Base-by-base conservation (phyloP, 2,113 vertebrate genomes). In the Crotalus horridus region DNA sequence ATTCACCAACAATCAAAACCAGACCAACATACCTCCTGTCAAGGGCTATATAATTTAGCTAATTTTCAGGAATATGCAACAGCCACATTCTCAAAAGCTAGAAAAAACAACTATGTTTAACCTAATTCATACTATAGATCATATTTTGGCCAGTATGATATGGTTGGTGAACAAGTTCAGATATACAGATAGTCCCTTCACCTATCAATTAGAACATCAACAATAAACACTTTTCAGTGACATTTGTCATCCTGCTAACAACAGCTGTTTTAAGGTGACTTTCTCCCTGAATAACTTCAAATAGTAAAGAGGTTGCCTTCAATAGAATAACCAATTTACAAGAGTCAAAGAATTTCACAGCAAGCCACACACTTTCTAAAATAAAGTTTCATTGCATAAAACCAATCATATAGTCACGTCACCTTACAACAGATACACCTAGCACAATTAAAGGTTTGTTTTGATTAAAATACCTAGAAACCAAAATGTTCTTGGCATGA, bases 391-490 rank as follows among this genome's bases (percentile, higher is more conserved):
- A 98, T 97, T 97, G 97, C 97, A 97, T 97, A 97, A 97, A 98
- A 97, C 98, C 97, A 97, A 98, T 98, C 97, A 97, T 98, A 98
- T 98, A 98, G 97, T 98, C 96, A 93, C 96, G 98, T 99, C 98
- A 99, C 98, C 99, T 98, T 98, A 98, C 98, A 99, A 98, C 98
- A 99, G 98, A 98, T 98, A 98, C 98, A 97, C 97, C 97, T 96
- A 89, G 94, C 90, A 95, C 95, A 94, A 93, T 96, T 97, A 97
- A 96, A 96, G 96, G 94, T 94, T 90, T 93, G 90, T 90, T 86
- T 94, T 91, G 95, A 96, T 97, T 97, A 97, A 94, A 97, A 96
- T 97, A 96, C 97, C 97, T 97, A 97, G 95, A 97, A 97, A 95
- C 97, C 97, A 98, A 97, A 51, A 96, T 97, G 92, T 97, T 97